Base-by-base conservation (phyloP, 2,888 invertebrate species). In the Leptopilina syphax region DNA sequence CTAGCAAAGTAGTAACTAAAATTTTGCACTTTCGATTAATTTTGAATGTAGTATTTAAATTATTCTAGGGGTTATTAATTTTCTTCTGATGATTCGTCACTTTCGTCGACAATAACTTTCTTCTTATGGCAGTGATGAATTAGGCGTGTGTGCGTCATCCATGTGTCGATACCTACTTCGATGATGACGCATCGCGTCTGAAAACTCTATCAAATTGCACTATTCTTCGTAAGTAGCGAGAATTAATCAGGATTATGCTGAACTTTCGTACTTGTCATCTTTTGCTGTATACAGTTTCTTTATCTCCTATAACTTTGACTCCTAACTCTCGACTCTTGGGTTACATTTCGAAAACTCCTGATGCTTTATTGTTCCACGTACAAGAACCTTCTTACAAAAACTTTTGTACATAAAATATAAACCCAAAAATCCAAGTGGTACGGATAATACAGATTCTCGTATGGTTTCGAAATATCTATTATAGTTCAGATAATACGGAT, bases 181-280 rank as follows among this genome's bases (percentile, higher is more conserved):
- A 50, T 65, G 54, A 54, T 70, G 70, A 34, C 70, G 54, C 50
- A 54, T 70, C 50, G 24, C 13, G 13, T 54, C 24, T 54, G 27
- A 27, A 70, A 70, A 54, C 50, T 68, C 68, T 70, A 50, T 34
- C 70, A 70, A 70, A 50, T 70, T 54, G 7, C 13, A 70, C 27
- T 34, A 70, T 70, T 70, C 34, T 34, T 70, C 34, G 8, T 8
- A 44, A 34, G 24, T 13, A 27, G 27, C 24, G 27, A 13, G 70
- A 27, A 27, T 54, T 70, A 70, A 54, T 54, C 54, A 67, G n/a
- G 67, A 67, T 50, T 57, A 27, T 54, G 54, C 54, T 27, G 8
- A 34, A 34, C 34, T 18, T 18, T 18, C 18, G 18, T 18, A 18
- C 18, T 2, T 34, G 34, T 34, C 34, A 34, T 68, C 13, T 41